Conservation (phyloP, 1,140 invertebrate genomes). For the Drosophila gunungcola region DNA sequence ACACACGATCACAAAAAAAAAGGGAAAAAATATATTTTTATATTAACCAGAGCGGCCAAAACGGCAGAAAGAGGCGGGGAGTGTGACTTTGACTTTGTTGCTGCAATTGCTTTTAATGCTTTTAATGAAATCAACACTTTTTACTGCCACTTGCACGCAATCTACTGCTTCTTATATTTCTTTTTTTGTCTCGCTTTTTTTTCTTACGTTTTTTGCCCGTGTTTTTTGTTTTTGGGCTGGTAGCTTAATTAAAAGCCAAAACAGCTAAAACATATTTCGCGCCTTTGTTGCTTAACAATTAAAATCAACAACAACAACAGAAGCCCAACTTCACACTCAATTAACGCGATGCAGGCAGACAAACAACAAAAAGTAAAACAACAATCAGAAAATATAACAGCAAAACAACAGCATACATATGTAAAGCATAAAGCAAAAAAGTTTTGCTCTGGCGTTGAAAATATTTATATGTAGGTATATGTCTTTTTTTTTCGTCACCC, state of each 20-base stretch:
- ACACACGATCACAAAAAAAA: constrained; percentile 64
- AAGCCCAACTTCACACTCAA: constrained; percentile 80
- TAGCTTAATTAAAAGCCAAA: constrained; percentile 75
- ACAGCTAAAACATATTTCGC: constrained; percentile 80
- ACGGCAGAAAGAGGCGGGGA: constrained; percentile 23
- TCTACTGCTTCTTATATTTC: constrained; percentile 22
- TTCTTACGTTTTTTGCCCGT: constrained; percentile 24
- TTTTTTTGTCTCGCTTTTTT: constrained; percentile 15
- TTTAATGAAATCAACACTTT: constrained; percentile 82
- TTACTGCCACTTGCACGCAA: constrained; percentile 71
- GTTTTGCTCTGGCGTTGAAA: constrained; percentile 43
- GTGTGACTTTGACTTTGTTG: constrained; percentile 60
- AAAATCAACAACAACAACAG: constrained; percentile 72
- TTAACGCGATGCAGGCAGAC: constrained; percentile 76
- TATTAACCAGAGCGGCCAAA: constrained; percentile 8
- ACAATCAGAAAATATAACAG: constrained; percentile 11
- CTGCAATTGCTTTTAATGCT: constrained; percentile 59
- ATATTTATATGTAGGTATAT: constrained; percentile 24
- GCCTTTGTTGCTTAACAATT: constrained; percentile 82
- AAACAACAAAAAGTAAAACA: constrained; percentile 29
- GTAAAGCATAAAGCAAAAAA: constrained; percentile 62
- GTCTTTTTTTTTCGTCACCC: constrained; percentile 53
- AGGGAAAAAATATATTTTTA: constrained; percentile 4
- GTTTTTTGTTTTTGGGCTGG: constrained; percentile 31
- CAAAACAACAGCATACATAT: constrained; percentile 33